phyloP scores from a whole-genome alignment of 2,113 vertebrate species.

The Vireo altiloquus region DNA sequence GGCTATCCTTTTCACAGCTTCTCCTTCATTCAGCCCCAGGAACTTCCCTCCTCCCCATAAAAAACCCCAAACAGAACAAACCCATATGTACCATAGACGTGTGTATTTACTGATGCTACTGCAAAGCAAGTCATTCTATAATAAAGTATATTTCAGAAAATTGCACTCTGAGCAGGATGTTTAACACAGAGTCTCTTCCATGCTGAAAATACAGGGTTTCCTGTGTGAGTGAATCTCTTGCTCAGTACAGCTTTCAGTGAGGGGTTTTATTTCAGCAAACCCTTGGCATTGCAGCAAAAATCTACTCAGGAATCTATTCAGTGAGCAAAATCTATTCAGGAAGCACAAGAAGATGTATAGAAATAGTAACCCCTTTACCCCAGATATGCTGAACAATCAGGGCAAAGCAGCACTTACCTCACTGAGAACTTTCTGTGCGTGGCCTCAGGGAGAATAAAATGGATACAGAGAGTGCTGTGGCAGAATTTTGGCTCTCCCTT shows the following conservation, averaged over 20 bases:
- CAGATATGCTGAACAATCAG: neutral
- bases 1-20: neutral
- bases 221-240: neutral
- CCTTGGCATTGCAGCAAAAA: neutral
- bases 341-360: neutral
- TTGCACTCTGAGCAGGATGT: neutral
- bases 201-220: neutral
- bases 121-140: neutral
- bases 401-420: neutral
- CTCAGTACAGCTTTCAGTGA: neutral
- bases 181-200: neutral
- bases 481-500: neutral
- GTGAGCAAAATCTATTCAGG: neutral
- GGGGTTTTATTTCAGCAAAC: neutral
- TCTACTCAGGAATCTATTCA: neutral
- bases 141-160: neutral
- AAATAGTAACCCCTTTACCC: neutral
- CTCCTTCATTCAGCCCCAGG: neutral
- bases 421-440: neutral
- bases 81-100: neutral
- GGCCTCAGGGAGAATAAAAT: neutral
- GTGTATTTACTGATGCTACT: neutral
- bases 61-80: neutral
- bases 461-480: neutral
- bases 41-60: neutral